A percentile compares a stretch with the other conserved stretches of the same genome.
Conservation (phyloP, 2,888 invertebrate genomes). For the Altica lythri region DNA sequence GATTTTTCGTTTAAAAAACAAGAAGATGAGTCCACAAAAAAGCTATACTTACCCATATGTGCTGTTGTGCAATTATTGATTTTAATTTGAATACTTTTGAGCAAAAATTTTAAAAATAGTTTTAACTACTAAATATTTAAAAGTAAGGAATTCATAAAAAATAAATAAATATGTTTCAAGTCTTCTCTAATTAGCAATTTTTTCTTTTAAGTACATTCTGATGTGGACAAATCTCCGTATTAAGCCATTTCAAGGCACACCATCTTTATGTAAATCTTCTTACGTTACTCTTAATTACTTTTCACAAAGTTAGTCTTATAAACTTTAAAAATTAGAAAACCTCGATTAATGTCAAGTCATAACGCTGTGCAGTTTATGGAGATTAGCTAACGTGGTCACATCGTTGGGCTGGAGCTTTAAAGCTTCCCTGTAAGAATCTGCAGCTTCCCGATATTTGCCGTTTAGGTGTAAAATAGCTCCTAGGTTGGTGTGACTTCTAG, state of each 20-base stretch:
- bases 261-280: conserved; percentile 31
- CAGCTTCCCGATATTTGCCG: conserved; percentile 87
- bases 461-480: conserved; percentile 95
- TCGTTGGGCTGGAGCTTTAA: conserved; percentile 87
- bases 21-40: neutral
- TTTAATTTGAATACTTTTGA: too few species aligned
- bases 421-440: conserved; percentile 83
- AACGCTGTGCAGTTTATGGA: conserved; percentile 71
- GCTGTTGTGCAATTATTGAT: too few species aligned
- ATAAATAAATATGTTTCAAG: too few species aligned
- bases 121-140: too few species aligned
- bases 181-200: too few species aligned
- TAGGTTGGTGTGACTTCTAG: conserved; percentile 89
- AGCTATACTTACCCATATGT: neutral
- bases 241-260: conserved; percentile 37
- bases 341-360: conserved; percentile 59
- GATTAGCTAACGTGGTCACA: conserved; percentile 84
- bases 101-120: too few species aligned
- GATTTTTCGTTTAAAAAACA: neutral
- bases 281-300: conserved; percentile 25
- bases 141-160: too few species aligned
- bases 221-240: conserved; percentile 7
- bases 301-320: conserved; percentile 14
- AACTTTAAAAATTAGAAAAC: conserved; percentile 6
- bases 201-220: too few species aligned